Evolutionary conservation across 2,113 vertebrate species (phyloP).

Genomic region (Centropus bengalensis): DNA sequence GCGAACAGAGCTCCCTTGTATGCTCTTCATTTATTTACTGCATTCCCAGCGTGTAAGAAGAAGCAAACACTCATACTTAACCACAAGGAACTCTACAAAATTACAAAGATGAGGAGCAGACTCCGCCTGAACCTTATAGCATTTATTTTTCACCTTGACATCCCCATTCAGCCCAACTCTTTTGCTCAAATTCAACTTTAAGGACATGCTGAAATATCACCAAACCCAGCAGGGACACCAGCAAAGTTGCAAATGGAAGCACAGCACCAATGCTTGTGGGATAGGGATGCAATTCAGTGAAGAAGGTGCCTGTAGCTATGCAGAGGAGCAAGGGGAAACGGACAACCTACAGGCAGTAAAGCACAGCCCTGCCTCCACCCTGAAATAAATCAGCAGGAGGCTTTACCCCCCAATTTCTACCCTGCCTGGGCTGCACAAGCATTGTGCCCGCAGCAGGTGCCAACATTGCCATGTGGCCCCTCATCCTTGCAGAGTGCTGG

Average conservation of each 20-base stretch:
- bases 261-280: background rate
- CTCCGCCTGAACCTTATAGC: background rate
- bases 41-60: background rate
- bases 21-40: background rate
- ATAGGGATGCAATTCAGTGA: background rate
- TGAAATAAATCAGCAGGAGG: background rate
- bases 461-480: rapidly evolving
- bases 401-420: background rate
- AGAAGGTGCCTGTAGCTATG: background rate
- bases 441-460: rapidly evolving
- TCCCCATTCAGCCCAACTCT: background rate
- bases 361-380: background rate
- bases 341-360: background rate
- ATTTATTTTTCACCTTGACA: background rate
- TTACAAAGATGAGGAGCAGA: background rate
- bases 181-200: background rate
- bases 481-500: background rate
- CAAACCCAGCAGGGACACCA: background rate
- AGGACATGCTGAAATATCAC: background rate
- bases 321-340: background rate
- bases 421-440: background rate
- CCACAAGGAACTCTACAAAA: background rate
- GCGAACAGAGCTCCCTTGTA: slow-evolving; percentile 12
- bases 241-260: background rate
- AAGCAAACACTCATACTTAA: background rate